A percentile compares a stretch with the other conserved stretches of the same genome.
phyloP scores from a whole-genome alignment of 2,113 vertebrate species.

The Machaerirhynchus nigripectus region DNA sequence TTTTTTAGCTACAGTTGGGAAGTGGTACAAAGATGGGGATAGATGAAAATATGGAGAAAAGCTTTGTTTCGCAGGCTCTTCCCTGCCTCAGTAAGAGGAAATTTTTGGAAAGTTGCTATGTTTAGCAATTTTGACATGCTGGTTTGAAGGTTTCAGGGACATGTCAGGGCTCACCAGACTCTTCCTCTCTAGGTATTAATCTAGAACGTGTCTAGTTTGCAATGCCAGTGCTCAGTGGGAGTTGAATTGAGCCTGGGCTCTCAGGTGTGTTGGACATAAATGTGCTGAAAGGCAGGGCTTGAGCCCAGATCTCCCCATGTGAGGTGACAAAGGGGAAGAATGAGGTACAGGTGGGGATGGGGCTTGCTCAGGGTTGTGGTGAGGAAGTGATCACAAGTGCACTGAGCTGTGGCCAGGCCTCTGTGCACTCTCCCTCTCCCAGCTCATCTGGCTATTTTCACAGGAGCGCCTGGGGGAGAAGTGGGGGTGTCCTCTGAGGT shows the following conservation, averaged over 20 bases:
- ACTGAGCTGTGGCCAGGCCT: background rate
- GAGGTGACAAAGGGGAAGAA: background rate
- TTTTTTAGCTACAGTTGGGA: background rate
- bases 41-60: background rate
- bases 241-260: accelerated
- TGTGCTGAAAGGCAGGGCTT: background rate
- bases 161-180: background rate
- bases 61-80: background rate
- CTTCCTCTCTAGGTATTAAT: background rate
- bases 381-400: background rate
- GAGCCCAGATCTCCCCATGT: background rate
- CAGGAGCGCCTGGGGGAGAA: background rate
- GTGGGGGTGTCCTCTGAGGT: background rate
- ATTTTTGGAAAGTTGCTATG: background rate
- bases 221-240: accelerated
- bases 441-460: background rate
- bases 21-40: accelerated
- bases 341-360: background rate
- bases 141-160: background rate
- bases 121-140: background rate
- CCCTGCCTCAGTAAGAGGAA: background rate
- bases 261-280: background rate
- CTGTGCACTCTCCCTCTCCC: background rate
- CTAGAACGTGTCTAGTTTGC: background rate
- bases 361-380: accelerated